A percentile compares a stretch with the other conserved stretches of the same genome.
Evolutionary conservation across 2,113 vertebrate species (phyloP).

Genomic region (Apus apus): DNA sequence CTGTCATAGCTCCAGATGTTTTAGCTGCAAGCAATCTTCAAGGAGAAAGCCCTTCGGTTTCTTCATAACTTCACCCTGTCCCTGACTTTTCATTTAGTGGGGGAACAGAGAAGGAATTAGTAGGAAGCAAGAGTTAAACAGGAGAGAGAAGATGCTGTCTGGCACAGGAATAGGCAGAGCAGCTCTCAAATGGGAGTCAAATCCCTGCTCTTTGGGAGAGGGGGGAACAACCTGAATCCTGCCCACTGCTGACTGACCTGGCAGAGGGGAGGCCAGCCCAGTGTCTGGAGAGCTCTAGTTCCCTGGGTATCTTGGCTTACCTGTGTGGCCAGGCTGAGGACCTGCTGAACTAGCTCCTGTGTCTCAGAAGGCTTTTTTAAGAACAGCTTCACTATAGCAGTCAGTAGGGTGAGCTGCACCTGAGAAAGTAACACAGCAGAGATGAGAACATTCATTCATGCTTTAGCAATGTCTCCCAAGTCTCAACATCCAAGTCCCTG

Average conservation of each 20-base stretch:
- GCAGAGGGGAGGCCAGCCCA: not conserved
- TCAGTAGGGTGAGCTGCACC: conserved; percentile 95
- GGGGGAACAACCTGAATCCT: not conserved
- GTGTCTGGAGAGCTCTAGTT: not conserved
- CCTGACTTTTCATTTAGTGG: not conserved
- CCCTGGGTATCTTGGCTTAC: conserved; percentile 69
- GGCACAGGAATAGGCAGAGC: not conserved
- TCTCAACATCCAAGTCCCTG: not conserved
- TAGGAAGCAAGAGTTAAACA: not conserved
- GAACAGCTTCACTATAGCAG: conserved; percentile 96
- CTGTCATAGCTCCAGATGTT: not conserved
- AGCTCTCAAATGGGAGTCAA: not conserved
- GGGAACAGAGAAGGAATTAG: not conserved
- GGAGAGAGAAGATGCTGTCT: not conserved
- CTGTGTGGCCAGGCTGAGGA: conserved; percentile 96
- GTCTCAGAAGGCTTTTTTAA: conserved; percentile 97
- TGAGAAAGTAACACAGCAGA: conserved; percentile 21
- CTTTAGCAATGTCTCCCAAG: not conserved
- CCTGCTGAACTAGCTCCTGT: conserved; percentile 95
- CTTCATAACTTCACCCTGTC: not conserved
- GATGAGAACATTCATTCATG: not conserved
- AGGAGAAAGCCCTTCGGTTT: not conserved
- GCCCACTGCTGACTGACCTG: not conserved
- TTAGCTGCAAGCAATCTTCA: not conserved
- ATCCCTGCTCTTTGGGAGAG: conserved; percentile 78